Evolutionary conservation across 1,140 invertebrate genomes (phyloP).

Genomic region (Listronotus oregonensis): DNA sequence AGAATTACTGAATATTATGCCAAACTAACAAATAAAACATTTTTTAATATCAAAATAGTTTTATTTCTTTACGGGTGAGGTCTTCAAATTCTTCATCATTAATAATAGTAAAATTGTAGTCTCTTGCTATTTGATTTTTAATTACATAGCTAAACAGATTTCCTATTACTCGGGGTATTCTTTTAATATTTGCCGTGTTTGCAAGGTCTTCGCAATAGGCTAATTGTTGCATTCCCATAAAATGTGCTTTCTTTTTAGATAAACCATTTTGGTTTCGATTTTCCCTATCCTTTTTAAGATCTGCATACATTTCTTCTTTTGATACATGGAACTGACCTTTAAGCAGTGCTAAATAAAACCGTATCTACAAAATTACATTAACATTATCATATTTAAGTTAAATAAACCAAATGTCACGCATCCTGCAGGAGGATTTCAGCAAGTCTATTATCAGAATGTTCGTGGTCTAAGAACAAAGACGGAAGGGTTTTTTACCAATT

Average conservation of each 20-base stretch:
- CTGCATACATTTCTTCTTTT: conserved; percentile 59
- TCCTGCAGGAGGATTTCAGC: too few species aligned
- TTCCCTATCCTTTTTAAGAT: conserved; percentile 54
- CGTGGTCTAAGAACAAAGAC: too few species aligned
- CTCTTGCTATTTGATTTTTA: neutral
- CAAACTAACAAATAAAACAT: too few species aligned
- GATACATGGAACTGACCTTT: conserved; percentile 53
- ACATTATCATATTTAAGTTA: too few species aligned
- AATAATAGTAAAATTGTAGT: conserved; percentile 15
- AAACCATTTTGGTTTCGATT: conserved; percentile 26
- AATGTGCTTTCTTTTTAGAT: conserved; percentile 33
- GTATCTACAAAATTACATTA: conserved; percentile 25
- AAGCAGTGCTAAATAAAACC: conserved; percentile 37
- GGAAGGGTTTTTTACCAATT: too few species aligned
- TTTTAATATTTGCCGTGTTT: conserved; percentile 39
- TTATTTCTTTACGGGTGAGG: neutral
- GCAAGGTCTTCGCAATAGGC: conserved; percentile 44
- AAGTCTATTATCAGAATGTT: too few species aligned
- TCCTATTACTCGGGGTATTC: conserved; percentile 28
- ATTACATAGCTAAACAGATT: conserved; percentile 21
- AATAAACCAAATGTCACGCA: too few species aligned
- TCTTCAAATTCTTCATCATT: conserved; percentile 30
- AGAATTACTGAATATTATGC: too few species aligned
- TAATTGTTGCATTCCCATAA: conserved; percentile 38
- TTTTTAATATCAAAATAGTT: neutral